Conservation (phyloP, 2,113 vertebrate genomes). For the Labeo rohita region DNA sequence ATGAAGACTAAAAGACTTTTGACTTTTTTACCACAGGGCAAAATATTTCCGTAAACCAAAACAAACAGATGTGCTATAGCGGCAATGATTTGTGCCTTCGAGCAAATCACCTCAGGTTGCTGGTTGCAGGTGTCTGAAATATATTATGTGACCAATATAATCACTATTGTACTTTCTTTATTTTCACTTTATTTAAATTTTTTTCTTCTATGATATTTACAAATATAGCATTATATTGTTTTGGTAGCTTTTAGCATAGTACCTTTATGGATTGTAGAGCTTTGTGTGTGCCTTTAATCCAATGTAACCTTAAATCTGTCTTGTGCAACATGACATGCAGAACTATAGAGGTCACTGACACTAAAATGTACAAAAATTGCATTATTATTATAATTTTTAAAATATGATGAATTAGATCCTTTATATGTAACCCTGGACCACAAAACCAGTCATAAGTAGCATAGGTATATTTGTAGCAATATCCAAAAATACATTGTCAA, state of each 20-base stretch:
- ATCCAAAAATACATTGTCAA: too few relatives aligned
- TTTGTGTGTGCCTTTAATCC: not conserved
- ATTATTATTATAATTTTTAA: too few relatives aligned
- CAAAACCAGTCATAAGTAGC: too few relatives aligned
- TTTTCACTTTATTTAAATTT: not conserved
- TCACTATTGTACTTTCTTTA: not conserved
- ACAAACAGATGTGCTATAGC: not conserved
- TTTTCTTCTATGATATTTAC: not conserved
- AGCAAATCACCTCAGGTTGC: not conserved
- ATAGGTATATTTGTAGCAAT: too few relatives aligned
- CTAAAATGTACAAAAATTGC: too few relatives aligned
- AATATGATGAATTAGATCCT: too few relatives aligned
- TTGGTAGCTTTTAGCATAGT: not conserved
- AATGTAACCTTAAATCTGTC: too few relatives aligned
- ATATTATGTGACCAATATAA: not conserved
- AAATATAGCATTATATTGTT: not conserved
- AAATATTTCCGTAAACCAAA: not conserved
- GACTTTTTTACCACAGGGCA: not conserved
- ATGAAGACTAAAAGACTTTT: not conserved
- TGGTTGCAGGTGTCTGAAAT: not conserved
- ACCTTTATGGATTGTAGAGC: not conserved
- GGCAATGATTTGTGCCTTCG: not conserved
- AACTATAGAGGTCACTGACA: too few relatives aligned
- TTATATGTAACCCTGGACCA: too few relatives aligned
- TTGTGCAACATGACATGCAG: too few relatives aligned